Percentiles rank a stretch among this genome's conserved stretches.
These are phyloP conservation scores for Thalassoma bifasciatum DNA, from an alignment of 2,113 vertebrate species.

Conservation along the genomic window DNA sequence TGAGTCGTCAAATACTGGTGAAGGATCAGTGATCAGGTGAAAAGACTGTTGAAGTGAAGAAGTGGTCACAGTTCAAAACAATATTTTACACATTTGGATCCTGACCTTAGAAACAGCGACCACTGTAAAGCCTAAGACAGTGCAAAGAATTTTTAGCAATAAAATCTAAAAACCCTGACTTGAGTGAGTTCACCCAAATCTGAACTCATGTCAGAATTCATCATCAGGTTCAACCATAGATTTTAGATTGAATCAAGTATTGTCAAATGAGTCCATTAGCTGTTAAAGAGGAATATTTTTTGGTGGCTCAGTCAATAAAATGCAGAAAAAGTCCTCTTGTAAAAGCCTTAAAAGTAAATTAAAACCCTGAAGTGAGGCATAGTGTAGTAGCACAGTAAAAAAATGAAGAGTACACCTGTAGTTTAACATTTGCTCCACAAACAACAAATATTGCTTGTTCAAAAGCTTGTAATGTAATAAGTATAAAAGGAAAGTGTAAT, in stretches of 20 bases:
- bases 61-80: constrained; percentile 50
- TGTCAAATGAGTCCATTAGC: constrained; percentile 30
- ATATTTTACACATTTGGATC: constrained; percentile 42
- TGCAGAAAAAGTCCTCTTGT: constrained; percentile 36
- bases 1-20: constrained; percentile 54
- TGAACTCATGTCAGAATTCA: constrained; percentile 20
- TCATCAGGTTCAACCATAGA: constrained; percentile 11
- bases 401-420: constrained; percentile 45
- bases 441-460: constrained; percentile 76
- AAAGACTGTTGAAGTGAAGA: constrained; percentile 46
- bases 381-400: constrained; percentile 48
- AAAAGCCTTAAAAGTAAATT: constrained; percentile 58
- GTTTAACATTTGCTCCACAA: constrained; percentile 58
- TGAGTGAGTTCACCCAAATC: constrained; percentile 39
- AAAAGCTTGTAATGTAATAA: constrained; percentile 57
- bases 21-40: constrained; percentile 49
- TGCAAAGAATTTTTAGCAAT: constrained; percentile 58
- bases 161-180: constrained; percentile 50
- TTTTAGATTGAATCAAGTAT: constrained; percentile 26
- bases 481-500: constrained; percentile 68
- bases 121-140: constrained; percentile 56
- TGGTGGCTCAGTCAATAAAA: constrained; percentile 50
- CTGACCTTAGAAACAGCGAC: constrained; percentile 44
- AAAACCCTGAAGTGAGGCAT: constrained; percentile 66
- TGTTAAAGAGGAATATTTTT: constrained; percentile 45